Percentiles rank a stretch among this genome's conserved stretches.
Conservation (phyloP, 1,140 invertebrate genomes). For the Drosophila lini region DNA sequence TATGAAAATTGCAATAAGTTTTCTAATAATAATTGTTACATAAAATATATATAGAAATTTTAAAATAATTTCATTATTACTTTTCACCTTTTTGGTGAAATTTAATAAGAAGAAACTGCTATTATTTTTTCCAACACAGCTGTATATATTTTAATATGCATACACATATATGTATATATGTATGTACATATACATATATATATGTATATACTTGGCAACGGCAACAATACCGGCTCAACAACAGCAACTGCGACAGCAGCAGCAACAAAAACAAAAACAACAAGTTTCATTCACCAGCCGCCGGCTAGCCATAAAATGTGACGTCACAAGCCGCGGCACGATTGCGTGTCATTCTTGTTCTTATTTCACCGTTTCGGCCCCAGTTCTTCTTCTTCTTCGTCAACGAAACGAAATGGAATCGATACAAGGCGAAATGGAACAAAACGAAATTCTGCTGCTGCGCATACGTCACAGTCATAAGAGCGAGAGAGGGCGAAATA, state of each 20-base stretch:
- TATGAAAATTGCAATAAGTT: no score
- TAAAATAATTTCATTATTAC: not conserved
- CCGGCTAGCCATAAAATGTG: slow-evolving; percentile 39
- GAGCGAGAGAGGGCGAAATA: slow-evolving; percentile 21
- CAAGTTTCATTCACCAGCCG: slow-evolving; percentile 56
- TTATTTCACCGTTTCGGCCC: slow-evolving; percentile 22
- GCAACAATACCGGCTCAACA: slow-evolving; percentile 16
- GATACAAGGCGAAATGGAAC: slow-evolving; percentile 33
- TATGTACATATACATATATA: slow-evolving; percentile 16
- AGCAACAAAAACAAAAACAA: slow-evolving; percentile 42
- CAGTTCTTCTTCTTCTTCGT: slow-evolving; percentile 33
- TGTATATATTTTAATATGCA: slow-evolving; percentile 13
- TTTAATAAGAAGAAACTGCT: not conserved
- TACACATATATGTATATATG: not conserved
- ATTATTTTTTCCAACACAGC: not conserved
- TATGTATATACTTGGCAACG: slow-evolving; percentile 47
- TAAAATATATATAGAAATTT: not conserved
- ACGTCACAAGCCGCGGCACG: slow-evolving; percentile 55
- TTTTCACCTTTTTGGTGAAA: not conserved
- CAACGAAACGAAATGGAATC: slow-evolving; percentile 20
- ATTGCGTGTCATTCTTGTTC: slow-evolving; percentile 59
- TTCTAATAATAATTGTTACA: not conserved
- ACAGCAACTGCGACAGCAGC: slow-evolving; percentile 24
- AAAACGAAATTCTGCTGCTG: slow-evolving; percentile 66
- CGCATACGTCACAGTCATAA: slow-evolving; percentile 68